phyloP scores from a whole-genome alignment of 2,113 vertebrate genomes.

The Malurus alboscapulatus region DNA sequence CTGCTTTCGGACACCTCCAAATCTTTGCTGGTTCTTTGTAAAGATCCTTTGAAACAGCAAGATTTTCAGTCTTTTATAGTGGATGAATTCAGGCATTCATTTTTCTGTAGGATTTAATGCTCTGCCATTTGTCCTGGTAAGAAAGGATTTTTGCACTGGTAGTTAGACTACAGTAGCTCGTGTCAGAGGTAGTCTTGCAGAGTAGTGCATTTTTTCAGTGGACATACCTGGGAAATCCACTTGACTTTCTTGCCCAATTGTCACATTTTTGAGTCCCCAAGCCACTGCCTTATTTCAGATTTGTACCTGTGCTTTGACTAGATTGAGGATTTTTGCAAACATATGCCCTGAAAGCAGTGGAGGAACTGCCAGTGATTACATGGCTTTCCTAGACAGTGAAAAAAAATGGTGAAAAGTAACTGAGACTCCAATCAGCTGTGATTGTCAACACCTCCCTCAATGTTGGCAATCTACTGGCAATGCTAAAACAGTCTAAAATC shows the following conservation, averaged over 20 bases:
- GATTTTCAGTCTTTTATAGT: not conserved
- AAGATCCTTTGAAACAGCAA: not conserved
- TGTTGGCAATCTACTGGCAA: slow-evolving; percentile 16
- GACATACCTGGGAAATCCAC: not conserved
- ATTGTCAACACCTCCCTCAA: slow-evolving; percentile 56
- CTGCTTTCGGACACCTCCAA: not conserved
- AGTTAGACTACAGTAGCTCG: not conserved
- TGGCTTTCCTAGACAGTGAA: not conserved
- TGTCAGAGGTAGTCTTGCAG: not conserved
- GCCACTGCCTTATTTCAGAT: not conserved
- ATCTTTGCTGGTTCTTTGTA: not conserved
- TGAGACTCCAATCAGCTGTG: slow-evolving; percentile 34
- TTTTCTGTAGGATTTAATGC: not conserved
- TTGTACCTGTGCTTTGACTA: not conserved
- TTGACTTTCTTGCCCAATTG: not conserved
- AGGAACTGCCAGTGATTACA: not conserved
- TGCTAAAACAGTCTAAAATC: slow-evolving; percentile 28
- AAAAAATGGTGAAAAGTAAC: slow-evolving; percentile 31
- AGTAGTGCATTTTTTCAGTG: not conserved
- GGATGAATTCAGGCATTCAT: not conserved
- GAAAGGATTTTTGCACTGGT: not conserved
- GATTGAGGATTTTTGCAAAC: not conserved
- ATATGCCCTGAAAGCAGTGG: not conserved
- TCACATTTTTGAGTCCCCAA: not conserved
- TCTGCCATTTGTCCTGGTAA: not conserved